Percentiles rank a stretch among this genome's conserved stretches.
phyloP scores from a whole-genome alignment of 2,888 invertebrate genomes.

The Dryococelus australis region DNA sequence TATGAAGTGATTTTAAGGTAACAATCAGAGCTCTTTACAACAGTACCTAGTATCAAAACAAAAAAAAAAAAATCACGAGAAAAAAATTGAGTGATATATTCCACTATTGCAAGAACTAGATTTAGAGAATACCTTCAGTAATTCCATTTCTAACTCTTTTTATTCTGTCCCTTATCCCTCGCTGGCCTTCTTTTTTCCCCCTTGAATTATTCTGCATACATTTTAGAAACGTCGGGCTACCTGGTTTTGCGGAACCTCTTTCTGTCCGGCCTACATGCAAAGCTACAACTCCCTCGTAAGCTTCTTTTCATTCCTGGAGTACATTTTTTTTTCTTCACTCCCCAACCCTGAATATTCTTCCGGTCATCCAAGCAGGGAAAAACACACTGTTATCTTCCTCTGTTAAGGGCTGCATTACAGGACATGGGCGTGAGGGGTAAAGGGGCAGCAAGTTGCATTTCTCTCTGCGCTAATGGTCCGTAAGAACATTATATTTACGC shows the following conservation, averaged over 20 bases:
- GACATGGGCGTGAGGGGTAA: neutral
- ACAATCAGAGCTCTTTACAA: too few species aligned
- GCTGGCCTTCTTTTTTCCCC: neutral
- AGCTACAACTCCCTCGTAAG: neutral
- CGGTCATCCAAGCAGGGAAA: neutral
- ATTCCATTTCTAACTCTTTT: too few species aligned
- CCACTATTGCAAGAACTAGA: neutral
- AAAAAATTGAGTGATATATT: neutral
- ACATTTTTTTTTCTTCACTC: neutral
- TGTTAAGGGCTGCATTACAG: neutral
- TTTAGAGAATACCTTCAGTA: neutral
- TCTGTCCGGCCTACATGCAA: neutral
- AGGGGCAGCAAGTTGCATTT: neutral
- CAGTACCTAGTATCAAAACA: too few species aligned
- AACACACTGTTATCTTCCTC: neutral
- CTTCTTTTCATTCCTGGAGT: neutral
- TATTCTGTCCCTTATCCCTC: neutral
- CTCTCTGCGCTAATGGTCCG: neutral
- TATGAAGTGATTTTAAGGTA: too few species aligned
- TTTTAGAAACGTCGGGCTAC: neutral
- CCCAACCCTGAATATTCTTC: neutral
- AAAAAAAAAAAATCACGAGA: too few species aligned
- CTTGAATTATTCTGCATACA: neutral
- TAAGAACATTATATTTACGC: neutral
- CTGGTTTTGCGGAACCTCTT: neutral